phyloP scores from a whole-genome alignment of 1,140 invertebrate genomes.

The Batillaria attramentaria region DNA sequence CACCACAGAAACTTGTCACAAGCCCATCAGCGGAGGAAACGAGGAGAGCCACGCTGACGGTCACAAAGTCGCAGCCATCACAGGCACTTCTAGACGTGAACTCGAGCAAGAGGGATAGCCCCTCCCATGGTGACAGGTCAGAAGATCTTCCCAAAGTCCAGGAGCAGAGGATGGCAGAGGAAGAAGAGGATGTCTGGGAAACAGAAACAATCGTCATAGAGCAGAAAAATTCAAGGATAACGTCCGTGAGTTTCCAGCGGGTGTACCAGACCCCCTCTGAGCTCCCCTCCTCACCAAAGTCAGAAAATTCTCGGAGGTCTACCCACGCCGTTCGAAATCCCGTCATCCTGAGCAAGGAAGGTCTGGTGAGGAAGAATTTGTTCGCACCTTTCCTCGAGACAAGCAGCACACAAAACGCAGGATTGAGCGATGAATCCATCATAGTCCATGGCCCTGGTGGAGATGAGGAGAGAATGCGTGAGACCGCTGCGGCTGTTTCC shows the following conservation, averaged over 20 bases:
- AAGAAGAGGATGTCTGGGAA: slow-evolving; percentile 17
- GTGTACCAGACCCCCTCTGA: slow-evolving; percentile 44
- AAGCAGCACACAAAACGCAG: background rate
- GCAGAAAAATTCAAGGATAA: background rate
- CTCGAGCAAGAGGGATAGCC: slow-evolving; percentile 21
- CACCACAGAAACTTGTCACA: slow-evolving; percentile 41
- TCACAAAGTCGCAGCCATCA: slow-evolving; percentile 59
- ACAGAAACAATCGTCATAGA: slow-evolving; percentile 24
- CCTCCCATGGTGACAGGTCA: background rate
- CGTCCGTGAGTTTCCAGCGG: slow-evolving; percentile 39
- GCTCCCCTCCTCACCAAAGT: slow-evolving; percentile 55
- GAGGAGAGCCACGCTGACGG: slow-evolving; percentile 52
- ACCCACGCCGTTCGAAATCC: slow-evolving; percentile 59
- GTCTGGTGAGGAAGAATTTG: background rate
- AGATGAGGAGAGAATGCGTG: background rate
- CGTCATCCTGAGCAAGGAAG: slow-evolving; percentile 43
- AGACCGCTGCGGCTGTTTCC: too few species aligned
- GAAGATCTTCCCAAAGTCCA: background rate
- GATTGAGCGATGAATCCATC: background rate
- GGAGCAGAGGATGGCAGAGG: background rate
- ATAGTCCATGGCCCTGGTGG: background rate
- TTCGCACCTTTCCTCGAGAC: background rate
- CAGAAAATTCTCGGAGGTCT: slow-evolving; percentile 54
- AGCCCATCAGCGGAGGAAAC: slow-evolving; percentile 38
- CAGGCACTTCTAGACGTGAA: slow-evolving; percentile 52